Evolutionary conservation across 2,113 vertebrate genomes (phyloP).

Genomic region (Muscicapa adusta): DNA sequence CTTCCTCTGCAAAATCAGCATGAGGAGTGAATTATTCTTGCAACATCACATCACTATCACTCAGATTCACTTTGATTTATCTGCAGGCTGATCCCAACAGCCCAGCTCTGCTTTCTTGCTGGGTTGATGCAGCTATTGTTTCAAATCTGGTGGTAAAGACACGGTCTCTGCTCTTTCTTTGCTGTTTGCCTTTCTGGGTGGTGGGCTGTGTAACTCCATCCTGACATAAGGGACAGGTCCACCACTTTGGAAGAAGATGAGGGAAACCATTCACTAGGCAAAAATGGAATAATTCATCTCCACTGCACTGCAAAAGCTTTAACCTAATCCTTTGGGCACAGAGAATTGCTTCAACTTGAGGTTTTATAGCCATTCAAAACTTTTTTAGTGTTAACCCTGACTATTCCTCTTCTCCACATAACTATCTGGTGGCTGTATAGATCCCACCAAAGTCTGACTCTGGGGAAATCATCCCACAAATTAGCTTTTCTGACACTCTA

Average conservation of each 20-base stretch:
- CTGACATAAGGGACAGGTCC: background rate
- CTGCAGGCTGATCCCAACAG: slow-evolving; percentile 14
- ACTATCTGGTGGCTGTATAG: background rate
- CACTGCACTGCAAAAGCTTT: background rate
- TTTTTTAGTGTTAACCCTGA: background rate
- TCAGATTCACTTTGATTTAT: slow-evolving; percentile 57
- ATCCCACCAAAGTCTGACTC: background rate
- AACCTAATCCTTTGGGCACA: background rate
- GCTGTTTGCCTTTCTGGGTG: background rate
- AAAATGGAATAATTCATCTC: background rate
- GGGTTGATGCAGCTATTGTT: slow-evolving; percentile 42
- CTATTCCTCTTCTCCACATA: background rate
- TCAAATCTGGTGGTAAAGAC: background rate
- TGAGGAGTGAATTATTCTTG: slow-evolving; percentile 56
- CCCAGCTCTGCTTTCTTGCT: slow-evolving; percentile 6
- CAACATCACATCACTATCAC: slow-evolving; percentile 38
- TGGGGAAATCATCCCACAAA: background rate
- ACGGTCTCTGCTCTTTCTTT: background rate
- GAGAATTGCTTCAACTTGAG: background rate
- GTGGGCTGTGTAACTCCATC: background rate
- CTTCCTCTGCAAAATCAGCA: slow-evolving; percentile 42
- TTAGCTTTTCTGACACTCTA: background rate
- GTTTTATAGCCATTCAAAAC: background rate
- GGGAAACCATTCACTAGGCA: background rate
- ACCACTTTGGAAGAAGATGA: slow-evolving; percentile 6